A percentile compares a stretch with the other conserved stretches of the same genome.
Conservation (phyloP, 2,888 invertebrate genomes). For the Cancer borealis region DNA sequence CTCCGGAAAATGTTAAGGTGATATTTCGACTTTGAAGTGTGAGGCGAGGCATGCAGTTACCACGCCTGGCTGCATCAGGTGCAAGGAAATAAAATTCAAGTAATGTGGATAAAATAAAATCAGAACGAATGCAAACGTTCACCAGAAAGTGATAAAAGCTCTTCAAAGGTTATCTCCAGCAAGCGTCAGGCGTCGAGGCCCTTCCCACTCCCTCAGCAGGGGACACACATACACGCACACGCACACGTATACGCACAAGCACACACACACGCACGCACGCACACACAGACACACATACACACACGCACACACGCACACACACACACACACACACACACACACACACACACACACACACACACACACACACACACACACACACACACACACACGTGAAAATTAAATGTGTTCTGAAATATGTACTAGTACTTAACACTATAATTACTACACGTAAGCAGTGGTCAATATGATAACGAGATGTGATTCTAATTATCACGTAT, state of each 20-base stretch:
- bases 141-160: neutral
- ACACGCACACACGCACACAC: neutral
- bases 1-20: neutral
- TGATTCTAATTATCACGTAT: neutral
- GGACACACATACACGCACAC: neutral
- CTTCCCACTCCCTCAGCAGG: neutral
- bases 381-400: neutral
- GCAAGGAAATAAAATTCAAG: neutral
- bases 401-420: neutral
- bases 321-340: neutral
- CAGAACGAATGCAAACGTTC: neutral
- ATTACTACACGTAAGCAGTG: neutral
- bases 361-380: too few relatives aligned
- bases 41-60: neutral
- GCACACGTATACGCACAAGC: neutral
- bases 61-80: neutral
- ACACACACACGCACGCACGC: neutral
- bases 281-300: neutral
- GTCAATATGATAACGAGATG: neutral
- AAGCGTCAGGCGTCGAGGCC: neutral
- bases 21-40: conserved; percentile 6
- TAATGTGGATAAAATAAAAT: neutral
- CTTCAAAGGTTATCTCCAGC: neutral
- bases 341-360: too few relatives aligned
- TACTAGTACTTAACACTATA: neutral